These are phyloP conservation scores for Lycodopsis pacificus DNA, from an alignment of 2,797 vertebrate species.

Conservation along the genomic window DNA sequence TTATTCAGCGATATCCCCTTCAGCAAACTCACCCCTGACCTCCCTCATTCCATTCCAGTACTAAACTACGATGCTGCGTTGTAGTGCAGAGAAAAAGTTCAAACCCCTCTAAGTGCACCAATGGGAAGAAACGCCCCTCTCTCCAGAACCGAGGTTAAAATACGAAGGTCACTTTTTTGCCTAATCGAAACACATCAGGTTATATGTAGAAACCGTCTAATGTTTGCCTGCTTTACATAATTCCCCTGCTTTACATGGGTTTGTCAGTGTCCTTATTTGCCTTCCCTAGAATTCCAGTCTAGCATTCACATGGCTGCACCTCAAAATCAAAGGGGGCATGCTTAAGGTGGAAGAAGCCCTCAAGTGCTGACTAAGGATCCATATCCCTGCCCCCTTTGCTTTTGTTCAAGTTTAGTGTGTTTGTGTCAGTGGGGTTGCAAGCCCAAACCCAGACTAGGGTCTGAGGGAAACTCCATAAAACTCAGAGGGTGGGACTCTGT, in stretches of 20 bases:
- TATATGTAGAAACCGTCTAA: not conserved
- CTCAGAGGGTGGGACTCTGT: conserved; percentile 52
- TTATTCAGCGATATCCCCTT: conserved; percentile 70
- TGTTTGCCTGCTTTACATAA: not conserved
- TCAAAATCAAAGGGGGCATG: conserved; percentile 23
- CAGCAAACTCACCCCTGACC: conserved; percentile 80
- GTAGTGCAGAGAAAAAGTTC: conserved; percentile 50
- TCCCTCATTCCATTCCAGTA: conserved; percentile 75
- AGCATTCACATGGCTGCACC: not conserved
- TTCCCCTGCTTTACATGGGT: not conserved
- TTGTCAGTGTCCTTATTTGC: not conserved
- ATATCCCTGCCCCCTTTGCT: conserved; percentile 52
- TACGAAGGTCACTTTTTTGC: conserved; percentile 21
- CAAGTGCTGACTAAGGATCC: conserved; percentile 59
- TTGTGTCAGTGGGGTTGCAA: conserved; percentile 31
- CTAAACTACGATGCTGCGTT: conserved; percentile 72
- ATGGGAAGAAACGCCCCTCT: conserved; percentile 24
- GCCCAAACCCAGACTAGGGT: conserved; percentile 43
- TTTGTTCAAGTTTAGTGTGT: conserved; percentile 32
- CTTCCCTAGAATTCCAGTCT: conserved; percentile 6
- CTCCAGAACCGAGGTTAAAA: conserved; percentile 10
- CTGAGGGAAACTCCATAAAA: conserved; percentile 64
- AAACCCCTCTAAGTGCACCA: conserved; percentile 47
- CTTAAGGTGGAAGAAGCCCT: conserved; percentile 48
- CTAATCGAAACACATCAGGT: not conserved